These are phyloP conservation scores for Callinectes sapidus DNA, from an alignment of 2,888 invertebrate species.

Conservation along the genomic window DNA sequence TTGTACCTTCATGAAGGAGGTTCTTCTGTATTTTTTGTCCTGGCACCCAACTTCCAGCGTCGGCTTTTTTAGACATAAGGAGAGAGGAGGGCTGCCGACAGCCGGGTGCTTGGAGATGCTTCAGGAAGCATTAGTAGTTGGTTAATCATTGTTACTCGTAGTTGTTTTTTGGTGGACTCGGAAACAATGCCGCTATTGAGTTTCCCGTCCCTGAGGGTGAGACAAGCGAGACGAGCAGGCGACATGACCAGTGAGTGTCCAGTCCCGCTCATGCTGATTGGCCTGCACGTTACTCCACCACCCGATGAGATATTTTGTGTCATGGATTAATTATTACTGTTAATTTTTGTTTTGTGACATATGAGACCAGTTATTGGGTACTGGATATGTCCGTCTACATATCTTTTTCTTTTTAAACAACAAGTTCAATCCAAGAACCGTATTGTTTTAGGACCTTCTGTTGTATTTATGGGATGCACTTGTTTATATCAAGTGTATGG, in stretches of 20 bases:
- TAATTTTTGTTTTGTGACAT: too few relatives aligned
- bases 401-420: background rate
- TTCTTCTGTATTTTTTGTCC: background rate
- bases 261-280: background rate
- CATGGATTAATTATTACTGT: background rate
- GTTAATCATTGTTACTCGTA: background rate
- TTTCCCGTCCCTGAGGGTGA: background rate
- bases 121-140: background rate
- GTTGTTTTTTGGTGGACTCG: background rate
- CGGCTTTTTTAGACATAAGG: background rate
- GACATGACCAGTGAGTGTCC: background rate
- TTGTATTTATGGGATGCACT: background rate
- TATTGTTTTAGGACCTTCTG: background rate
- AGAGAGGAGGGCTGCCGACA: background rate
- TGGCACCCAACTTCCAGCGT: constrained; percentile 9
- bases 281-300: background rate
- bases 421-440: background rate
- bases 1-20: constrained; percentile 11
- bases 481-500: background rate
- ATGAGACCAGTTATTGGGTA: too few relatives aligned
- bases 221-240: background rate
- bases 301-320: background rate
- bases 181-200: background rate
- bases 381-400: too few relatives aligned
- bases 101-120: constrained; percentile 29